Evolutionary conservation across 2,888 invertebrate genomes (phyloP).

Genomic region (Nomada fabriciana): DNA sequence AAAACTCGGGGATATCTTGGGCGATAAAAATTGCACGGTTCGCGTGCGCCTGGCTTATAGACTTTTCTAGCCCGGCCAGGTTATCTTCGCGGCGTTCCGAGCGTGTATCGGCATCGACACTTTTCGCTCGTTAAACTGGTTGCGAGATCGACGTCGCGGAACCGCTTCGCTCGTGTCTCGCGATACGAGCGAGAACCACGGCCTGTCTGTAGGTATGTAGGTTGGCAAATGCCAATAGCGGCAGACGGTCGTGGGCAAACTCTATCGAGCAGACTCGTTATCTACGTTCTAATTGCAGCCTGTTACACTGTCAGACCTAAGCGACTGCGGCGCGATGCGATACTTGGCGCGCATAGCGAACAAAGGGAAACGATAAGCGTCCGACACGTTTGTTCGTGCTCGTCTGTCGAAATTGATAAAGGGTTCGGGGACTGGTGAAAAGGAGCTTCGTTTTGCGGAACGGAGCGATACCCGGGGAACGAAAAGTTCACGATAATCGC

Average conservation of each 20-base stretch:
- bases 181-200: constrained; percentile 28
- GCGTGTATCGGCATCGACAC: constrained; percentile 30
- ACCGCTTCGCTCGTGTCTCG: constrained; percentile 10
- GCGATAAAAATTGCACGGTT: constrained; percentile 31
- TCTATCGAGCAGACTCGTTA: constrained; percentile 62
- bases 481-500: constrained; percentile 41
- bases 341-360: constrained; percentile 17
- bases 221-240: constrained; percentile 62
- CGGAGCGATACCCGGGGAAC: neutral
- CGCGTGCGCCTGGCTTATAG: constrained; percentile 31
- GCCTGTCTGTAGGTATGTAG: constrained; percentile 58
- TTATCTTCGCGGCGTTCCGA: constrained; percentile 28
- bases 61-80: constrained; percentile 18
- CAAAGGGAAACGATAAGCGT: constrained; percentile 31
- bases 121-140: constrained; percentile 53
- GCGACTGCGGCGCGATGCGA: constrained; percentile 17
- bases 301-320: constrained; percentile 45
- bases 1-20: constrained; percentile 22
- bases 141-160: constrained; percentile 43
- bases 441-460: constrained; percentile 26
- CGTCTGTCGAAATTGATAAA: neutral
- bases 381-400: neutral
- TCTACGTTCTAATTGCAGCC: constrained; percentile 72
- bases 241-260: constrained; percentile 47
- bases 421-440: constrained; percentile 11